Evolutionary conservation across 2,113 vertebrate species (phyloP).

Genomic region (Prochilodus magdalenae): DNA sequence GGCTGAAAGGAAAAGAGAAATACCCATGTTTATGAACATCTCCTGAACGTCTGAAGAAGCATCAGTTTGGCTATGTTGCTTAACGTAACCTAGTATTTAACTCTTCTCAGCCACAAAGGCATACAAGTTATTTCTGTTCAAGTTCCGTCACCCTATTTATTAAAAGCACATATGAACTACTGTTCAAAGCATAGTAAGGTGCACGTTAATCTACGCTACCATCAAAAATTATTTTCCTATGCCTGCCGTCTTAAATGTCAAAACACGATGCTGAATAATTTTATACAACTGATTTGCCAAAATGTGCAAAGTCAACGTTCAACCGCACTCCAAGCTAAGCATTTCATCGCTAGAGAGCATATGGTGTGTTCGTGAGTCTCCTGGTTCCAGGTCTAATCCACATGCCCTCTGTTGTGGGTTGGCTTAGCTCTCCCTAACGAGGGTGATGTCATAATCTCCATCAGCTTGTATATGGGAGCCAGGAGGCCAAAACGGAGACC

Average conservation of each 20-base stretch:
- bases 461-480: slow-evolving; percentile 33
- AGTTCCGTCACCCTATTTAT: background rate
- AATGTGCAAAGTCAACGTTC: background rate
- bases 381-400: background rate
- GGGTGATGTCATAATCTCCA: slow-evolving; percentile 34
- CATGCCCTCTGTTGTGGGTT: background rate
- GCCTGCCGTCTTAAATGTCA: background rate
- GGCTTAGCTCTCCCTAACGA: slow-evolving; percentile 24
- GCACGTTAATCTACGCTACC: background rate
- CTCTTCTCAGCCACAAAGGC: background rate
- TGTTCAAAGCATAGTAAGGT: background rate
- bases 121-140: background rate
- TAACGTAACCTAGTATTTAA: background rate
- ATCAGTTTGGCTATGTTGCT: background rate
- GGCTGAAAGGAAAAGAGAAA: no score
- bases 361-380: background rate
- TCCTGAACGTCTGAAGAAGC: no score
- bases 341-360: background rate
- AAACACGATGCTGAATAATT: background rate
- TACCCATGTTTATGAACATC: no score
- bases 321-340: background rate
- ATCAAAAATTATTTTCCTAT: background rate
- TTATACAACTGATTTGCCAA: background rate
- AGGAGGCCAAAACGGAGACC: slow-evolving; percentile 49
- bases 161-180: background rate